phyloP scores from a whole-genome alignment of 2,113 vertebrate species.

The Chamaetylas fuelleborni region DNA sequence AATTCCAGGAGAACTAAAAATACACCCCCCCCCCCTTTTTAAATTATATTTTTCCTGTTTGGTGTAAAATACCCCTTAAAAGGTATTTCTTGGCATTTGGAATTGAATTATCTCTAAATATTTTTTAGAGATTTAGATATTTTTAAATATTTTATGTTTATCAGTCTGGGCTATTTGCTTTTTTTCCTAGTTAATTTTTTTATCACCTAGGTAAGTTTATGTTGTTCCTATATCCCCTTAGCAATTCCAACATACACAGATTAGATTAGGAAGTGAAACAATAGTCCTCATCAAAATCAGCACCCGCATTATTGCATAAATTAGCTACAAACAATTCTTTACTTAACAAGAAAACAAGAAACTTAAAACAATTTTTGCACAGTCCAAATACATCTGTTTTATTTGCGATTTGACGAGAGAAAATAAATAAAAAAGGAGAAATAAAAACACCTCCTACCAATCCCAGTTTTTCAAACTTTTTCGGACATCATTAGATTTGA shows the following conservation, averaged over 20 bases:
- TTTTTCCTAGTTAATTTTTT: background rate
- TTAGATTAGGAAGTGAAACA: background rate
- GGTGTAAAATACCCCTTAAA: background rate
- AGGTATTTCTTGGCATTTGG: background rate
- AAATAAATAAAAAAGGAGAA: background rate
- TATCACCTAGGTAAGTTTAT: background rate
- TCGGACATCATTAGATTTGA: slow-evolving; percentile 26
- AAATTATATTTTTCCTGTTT: background rate
- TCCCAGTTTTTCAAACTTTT: slow-evolving; percentile 10
- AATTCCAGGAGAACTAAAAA: background rate
- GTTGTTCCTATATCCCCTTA: background rate
- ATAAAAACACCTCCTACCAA: slow-evolving; percentile 61
- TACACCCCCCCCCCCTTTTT: rapidly evolving
- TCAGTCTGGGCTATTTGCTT: background rate
- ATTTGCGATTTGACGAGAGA: background rate
- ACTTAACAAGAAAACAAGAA: background rate
- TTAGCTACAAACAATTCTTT: background rate
- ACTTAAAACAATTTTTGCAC: background rate
- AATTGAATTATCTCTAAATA: background rate
- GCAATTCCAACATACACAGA: background rate
- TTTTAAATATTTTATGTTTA: too few species aligned
- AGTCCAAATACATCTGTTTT: background rate
- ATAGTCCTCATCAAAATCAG: background rate
- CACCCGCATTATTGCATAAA: background rate
- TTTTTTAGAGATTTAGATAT: too few species aligned